phyloP scores from a whole-genome alignment of 2,797 vertebrate species.

The Gymnoscopelus braueri region DNA sequence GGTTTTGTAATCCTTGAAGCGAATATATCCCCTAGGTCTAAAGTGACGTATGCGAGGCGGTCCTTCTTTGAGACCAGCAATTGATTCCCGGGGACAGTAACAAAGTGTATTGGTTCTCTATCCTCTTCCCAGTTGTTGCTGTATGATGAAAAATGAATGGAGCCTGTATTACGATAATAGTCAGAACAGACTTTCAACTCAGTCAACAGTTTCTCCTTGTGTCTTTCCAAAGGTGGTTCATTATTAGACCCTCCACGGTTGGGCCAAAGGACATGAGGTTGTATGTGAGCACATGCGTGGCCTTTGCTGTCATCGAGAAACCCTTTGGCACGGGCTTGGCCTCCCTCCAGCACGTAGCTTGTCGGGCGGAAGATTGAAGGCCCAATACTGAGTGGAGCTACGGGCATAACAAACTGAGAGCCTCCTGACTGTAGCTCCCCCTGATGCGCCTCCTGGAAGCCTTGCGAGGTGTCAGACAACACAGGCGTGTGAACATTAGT shows the following conservation, averaged over 20 bases:
- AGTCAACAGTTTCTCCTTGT: conserved; percentile 27
- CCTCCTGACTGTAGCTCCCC: conserved; percentile 39
- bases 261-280: conserved; percentile 25
- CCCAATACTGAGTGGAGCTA: conserved; percentile 63
- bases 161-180: conserved; percentile 1
- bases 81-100: conserved; percentile 50
- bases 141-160: conserved; percentile 8
- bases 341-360: conserved; percentile 54
- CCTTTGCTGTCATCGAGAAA: conserved; percentile 48
- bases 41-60: conserved; percentile 68
- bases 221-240: conserved; percentile 25
- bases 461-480: conserved; percentile 36
- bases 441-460: conserved; percentile 42
- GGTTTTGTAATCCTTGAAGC: conserved; percentile 38
- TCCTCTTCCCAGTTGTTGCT: conserved; percentile 2
- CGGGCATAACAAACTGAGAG: conserved; percentile 71
- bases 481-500: conserved; percentile 21
- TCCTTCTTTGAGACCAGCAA: conserved; percentile 63
- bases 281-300: conserved; percentile 37
- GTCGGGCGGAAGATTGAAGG: conserved; percentile 43
- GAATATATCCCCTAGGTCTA: conserved; percentile 70
- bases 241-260: conserved; percentile 43
- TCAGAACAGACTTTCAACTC: neutral
- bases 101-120: conserved; percentile 58
- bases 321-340: conserved; percentile 49